Evolutionary conservation across 1,140 invertebrate species (phyloP).

Genomic region (Asbolus verrucosus): DNA sequence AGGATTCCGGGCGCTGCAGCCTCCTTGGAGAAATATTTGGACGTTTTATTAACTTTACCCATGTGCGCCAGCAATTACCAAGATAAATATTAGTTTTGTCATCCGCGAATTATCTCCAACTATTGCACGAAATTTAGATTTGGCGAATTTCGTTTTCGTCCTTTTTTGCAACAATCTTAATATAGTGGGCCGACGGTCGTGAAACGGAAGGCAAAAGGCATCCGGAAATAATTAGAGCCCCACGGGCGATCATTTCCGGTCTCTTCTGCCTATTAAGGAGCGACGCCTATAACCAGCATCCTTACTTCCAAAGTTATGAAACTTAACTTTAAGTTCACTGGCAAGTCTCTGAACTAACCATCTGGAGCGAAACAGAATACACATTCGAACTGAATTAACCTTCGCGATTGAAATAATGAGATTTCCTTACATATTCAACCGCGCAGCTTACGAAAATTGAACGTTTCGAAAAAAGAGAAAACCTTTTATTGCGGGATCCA

Average conservation of each 20-base stretch:
- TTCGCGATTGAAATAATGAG: constrained; percentile 29
- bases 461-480: background rate
- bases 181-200: constrained; percentile 3
- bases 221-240: constrained; percentile 57
- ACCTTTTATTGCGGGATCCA: constrained; percentile 12
- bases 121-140: too few relatives aligned
- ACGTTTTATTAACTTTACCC: constrained; percentile 26
- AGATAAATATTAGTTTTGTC: constrained; percentile 34
- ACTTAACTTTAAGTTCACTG: constrained; percentile 24
- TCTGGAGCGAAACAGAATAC: constrained; percentile 21
- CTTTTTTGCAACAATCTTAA: too few relatives aligned
- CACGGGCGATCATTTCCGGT: constrained; percentile 57
- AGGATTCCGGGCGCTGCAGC: constrained; percentile 24
- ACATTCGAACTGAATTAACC: constrained; percentile 30
- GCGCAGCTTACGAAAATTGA: constrained; percentile 25
- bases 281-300: constrained; percentile 51
- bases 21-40: constrained; percentile 32
- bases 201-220: constrained; percentile 44
- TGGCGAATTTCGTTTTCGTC: too few relatives aligned
- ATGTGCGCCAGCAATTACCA: constrained; percentile 10
- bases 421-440: constrained; percentile 10
- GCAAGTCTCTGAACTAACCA: constrained; percentile 27
- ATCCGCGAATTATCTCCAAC: too few relatives aligned
- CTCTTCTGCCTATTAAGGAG: constrained; percentile 57
- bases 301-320: constrained; percentile 38